Evolutionary conservation across 2,888 invertebrate genomes (phyloP).

Genomic region (Heterodera filipjevi): DNA sequence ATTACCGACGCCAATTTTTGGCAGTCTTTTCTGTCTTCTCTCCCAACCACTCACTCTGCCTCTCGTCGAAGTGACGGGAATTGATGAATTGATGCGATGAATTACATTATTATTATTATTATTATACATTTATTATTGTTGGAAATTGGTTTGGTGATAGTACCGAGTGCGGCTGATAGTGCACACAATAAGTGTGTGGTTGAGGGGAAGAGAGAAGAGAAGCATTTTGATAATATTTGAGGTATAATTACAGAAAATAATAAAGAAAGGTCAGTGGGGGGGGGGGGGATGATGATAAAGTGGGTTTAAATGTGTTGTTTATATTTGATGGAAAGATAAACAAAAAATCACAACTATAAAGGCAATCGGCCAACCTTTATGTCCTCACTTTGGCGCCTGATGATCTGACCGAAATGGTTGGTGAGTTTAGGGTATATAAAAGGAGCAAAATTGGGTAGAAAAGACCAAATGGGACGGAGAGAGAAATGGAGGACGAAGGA

Average conservation of each 20-base stretch:
- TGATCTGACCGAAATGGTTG: background rate
- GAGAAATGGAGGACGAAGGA: background rate
- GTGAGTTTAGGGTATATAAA: background rate
- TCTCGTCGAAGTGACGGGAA: background rate
- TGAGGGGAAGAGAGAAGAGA: background rate
- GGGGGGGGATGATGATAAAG: background rate
- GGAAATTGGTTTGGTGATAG: background rate
- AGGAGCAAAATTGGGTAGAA: background rate
- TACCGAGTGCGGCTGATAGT: background rate
- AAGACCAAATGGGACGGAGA: background rate
- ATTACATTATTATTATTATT: background rate
- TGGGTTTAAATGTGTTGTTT: background rate
- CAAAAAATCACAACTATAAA: background rate
- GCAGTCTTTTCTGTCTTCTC: background rate
- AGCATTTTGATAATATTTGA: slow-evolving; percentile 6
- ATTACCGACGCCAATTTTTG: background rate
- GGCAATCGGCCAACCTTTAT: no score
- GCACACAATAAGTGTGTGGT: background rate
- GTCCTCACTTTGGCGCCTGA: background rate
- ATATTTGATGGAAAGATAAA: background rate
- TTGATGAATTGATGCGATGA: slow-evolving; percentile 4
- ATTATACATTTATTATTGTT: no score
- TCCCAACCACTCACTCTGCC: background rate
- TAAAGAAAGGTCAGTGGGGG: background rate
- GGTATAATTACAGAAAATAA: background rate